Percentiles rank a stretch among this genome's conserved stretches.
Conservation (phyloP, 2,797 vertebrate genomes). For the Rhyacichthys aspro region DNA sequence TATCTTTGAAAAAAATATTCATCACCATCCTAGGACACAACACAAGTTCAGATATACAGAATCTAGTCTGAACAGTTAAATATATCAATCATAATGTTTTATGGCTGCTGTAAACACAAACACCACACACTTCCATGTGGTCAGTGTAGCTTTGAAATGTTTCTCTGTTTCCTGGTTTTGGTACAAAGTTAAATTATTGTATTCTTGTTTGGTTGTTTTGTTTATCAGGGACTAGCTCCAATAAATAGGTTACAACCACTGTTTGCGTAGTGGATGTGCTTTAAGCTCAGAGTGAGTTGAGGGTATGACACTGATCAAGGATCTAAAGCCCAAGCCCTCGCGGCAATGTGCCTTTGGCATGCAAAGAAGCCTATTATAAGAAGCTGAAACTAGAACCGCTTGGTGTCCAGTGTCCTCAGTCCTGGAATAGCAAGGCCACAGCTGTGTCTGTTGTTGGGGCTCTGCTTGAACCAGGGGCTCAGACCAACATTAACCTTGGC, state of each 20-base stretch:
- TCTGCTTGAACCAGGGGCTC: constrained; percentile 23
- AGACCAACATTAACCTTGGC: constrained; percentile 11
- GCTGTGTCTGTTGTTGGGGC: constrained; percentile 68
- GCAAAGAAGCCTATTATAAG: constrained; percentile 73
- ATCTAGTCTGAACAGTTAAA: too few relatives aligned
- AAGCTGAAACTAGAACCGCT: constrained; percentile 69
- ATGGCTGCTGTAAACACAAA: too few relatives aligned
- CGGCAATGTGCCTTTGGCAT: constrained; percentile 50
- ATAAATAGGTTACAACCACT: constrained; percentile 45
- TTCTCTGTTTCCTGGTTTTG: too few relatives aligned
- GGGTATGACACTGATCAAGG: constrained; percentile 32
- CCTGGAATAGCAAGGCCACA: constrained; percentile 75
- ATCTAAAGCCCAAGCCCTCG: constrained; percentile 34
- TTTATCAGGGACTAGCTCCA: background rate
- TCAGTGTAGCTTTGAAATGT: too few relatives aligned
- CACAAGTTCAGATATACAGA: too few relatives aligned
- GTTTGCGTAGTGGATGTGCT: constrained; percentile 37
- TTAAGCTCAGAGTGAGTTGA: constrained; percentile 27
- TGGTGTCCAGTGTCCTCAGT: constrained; percentile 63
- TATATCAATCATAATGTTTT: too few relatives aligned
- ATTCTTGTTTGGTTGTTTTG: too few relatives aligned
- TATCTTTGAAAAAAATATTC: too few relatives aligned
- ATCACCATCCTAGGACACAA: too few relatives aligned
- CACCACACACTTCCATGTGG: too few relatives aligned
- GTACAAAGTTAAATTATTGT: too few relatives aligned